phyloP scores from a whole-genome alignment of 2,797 vertebrate genomes.

The Periparus ater region DNA sequence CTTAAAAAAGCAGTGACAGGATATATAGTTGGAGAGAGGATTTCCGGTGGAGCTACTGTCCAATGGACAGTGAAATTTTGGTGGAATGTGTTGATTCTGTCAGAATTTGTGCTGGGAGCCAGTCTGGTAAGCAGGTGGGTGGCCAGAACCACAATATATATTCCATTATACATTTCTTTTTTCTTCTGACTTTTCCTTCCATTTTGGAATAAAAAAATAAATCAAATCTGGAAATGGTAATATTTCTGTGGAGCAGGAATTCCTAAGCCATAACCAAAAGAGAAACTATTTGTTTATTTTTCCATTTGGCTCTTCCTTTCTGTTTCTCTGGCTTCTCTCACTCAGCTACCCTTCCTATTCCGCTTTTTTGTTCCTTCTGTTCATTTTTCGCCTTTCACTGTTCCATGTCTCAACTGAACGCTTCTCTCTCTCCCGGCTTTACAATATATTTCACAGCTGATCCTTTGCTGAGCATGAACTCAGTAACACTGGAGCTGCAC shows the following conservation, averaged over 20 bases:
- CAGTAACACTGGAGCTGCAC: constrained; percentile 5
- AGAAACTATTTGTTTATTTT: constrained; percentile 55
- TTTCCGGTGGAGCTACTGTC: neutral
- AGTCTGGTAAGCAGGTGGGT: constrained; percentile 21
- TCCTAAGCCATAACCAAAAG: constrained; percentile 34
- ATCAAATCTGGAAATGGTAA: constrained; percentile 34
- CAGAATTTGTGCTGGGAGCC: neutral
- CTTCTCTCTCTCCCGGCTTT: constrained; percentile 6
- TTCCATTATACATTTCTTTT: neutral
- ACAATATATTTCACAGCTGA: constrained; percentile 26
- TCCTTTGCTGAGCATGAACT: neutral
- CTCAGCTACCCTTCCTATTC: neutral
- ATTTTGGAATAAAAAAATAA: constrained; percentile 21
- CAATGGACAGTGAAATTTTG: constrained; percentile 22
- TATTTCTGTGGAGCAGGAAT: constrained; percentile 23
- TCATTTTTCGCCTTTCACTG: constrained; percentile 13
- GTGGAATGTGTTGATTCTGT: constrained; percentile 6
- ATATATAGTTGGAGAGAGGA: neutral
- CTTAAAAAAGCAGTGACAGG: neutral
- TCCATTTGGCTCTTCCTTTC: constrained; percentile 34
- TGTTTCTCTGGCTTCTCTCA: constrained; percentile 26
- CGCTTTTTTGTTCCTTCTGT: neutral
- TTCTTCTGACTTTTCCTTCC: constrained; percentile 17
- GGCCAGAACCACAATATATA: constrained; percentile 22
- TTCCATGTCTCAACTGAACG: constrained; percentile 10